Evolutionary conservation across 2,797 vertebrate species (phyloP).

Genomic region (Monodelphis domestica): DNA sequence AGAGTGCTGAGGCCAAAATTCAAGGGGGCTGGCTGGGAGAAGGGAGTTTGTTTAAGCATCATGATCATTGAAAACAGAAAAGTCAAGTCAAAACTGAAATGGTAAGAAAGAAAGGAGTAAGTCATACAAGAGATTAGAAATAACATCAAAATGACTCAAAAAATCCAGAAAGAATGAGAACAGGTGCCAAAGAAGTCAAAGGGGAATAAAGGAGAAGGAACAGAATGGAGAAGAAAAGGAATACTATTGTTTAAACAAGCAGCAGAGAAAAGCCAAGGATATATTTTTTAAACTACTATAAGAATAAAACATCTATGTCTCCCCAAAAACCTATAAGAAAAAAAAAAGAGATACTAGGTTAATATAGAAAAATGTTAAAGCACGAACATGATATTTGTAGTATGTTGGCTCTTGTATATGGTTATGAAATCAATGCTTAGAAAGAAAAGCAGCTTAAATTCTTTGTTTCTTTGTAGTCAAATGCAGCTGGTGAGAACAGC

Average conservation of each 20-base stretch:
- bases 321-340: not conserved
- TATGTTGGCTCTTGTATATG: not conserved
- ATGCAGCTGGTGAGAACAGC: not conserved
- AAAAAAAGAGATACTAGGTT: not conserved
- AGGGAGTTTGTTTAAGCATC: not conserved
- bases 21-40: not conserved
- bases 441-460: not conserved
- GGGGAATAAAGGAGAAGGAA: not conserved
- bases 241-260: not conserved
- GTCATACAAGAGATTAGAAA: not conserved
- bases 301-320: not conserved
- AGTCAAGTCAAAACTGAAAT: not conserved
- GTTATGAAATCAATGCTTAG: not conserved
- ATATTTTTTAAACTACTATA: not conserved
- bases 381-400: not conserved
- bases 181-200: not conserved
- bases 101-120: not conserved
- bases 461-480: not conserved
- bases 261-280: slow-evolving; percentile 6
- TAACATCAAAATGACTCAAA: not conserved
- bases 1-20: not conserved
- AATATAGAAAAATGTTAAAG: not conserved
- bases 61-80: not conserved
- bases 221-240: not conserved
- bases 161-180: not conserved